These are phyloP conservation scores for Nothoprocta perdicaria DNA, from an alignment of 2,113 vertebrate genomes.

Conservation along the genomic window DNA sequence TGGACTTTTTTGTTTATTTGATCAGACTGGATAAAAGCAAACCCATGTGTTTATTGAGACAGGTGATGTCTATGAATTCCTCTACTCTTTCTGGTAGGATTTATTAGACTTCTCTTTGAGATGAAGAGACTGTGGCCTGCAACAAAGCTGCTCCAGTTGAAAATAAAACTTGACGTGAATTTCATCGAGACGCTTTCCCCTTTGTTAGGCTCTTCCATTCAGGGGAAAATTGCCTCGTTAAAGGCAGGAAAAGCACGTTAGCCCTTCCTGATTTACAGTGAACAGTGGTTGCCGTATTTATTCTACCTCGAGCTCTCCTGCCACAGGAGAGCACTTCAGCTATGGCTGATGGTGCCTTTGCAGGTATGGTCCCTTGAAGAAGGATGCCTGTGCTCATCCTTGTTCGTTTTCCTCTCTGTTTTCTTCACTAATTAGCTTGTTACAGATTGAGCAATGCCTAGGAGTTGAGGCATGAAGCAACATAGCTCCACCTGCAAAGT, in stretches of 20 bases:
- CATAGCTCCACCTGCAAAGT: conserved; percentile 37
- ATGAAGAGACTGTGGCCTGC: conserved; percentile 83
- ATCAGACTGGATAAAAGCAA: conserved; percentile 79
- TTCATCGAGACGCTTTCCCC: conserved; percentile 86
- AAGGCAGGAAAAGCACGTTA: conserved; percentile 82
- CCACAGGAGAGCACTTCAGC: conserved; percentile 81
- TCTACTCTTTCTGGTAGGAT: conserved; percentile 71
- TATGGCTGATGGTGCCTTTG: conserved; percentile 80
- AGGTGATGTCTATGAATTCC: conserved; percentile 75
- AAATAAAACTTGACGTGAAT: conserved; percentile 85
- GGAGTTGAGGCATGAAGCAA: conserved; percentile 32
- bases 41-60: conserved; percentile 72
- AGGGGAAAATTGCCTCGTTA: conserved; percentile 88
- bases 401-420: conserved; percentile 50
- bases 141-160: conserved; percentile 80
- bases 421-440: conserved; percentile 86
- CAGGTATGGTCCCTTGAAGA: conserved; percentile 78
- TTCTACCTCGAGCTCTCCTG: conserved; percentile 45
- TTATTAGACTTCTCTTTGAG: conserved; percentile 74
- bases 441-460: conserved; percentile 68
- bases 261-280: conserved; percentile 81
- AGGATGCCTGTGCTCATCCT: conserved; percentile 66
- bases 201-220: conserved; percentile 82
- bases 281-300: conserved; percentile 77
- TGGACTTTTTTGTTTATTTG: conserved; percentile 71